These are phyloP conservation scores for Chrysolophus pictus DNA, from an alignment of 2,797 vertebrate species.

Conservation along the genomic window DNA sequence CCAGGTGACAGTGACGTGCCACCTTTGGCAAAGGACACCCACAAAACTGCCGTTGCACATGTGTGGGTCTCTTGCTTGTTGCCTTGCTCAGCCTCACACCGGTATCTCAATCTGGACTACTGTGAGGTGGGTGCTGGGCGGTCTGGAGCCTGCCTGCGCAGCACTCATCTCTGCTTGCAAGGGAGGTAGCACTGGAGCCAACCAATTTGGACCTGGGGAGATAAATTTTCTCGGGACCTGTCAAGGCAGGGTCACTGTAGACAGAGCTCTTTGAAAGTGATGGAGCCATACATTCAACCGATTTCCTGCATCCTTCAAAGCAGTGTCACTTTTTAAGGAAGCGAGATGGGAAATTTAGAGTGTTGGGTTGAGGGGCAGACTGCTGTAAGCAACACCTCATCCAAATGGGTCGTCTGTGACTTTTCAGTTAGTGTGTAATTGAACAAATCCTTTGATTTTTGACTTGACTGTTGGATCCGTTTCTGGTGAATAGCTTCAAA, in stretches of 20 bases:
- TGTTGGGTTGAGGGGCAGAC: not conserved
- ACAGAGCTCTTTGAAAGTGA: slow-evolving; percentile 21
- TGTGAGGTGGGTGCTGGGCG: not conserved
- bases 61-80: fast-evolving
- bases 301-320: slow-evolving; percentile 1
- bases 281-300: not conserved
- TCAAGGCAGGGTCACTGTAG: not conserved
- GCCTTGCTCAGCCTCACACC: fast-evolving
- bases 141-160: not conserved
- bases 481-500: not conserved
- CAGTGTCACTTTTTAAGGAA: not conserved
- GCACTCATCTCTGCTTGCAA: not conserved
- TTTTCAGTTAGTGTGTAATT: not conserved
- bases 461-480: not conserved
- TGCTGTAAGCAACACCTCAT: not conserved
- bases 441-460: not conserved
- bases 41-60: not conserved
- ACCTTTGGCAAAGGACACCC: not conserved
- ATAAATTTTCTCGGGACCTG: not conserved
- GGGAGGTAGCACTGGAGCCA: not conserved
- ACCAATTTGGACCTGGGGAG: not conserved
- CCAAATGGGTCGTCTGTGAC: not conserved
- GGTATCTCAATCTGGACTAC: fast-evolving
- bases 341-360: not conserved
- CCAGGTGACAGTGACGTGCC: fast-evolving